Evolutionary conservation across 2,797 vertebrate genomes (phyloP).

Genomic region (Semotilus atromaculatus): DNA sequence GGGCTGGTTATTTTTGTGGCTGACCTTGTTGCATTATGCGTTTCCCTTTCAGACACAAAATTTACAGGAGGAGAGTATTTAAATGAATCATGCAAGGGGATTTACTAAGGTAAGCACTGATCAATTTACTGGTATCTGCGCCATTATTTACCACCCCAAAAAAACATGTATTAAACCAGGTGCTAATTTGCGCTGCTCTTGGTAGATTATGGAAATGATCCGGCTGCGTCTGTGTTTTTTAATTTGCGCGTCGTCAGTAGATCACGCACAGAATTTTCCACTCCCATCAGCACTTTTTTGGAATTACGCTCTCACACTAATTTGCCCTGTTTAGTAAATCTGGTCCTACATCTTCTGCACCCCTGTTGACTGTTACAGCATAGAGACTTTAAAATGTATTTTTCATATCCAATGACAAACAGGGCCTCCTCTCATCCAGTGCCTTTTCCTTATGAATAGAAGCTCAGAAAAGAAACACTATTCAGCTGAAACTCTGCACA

Average conservation of each 20-base stretch:
- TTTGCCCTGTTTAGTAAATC: neutral
- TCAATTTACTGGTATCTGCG: neutral
- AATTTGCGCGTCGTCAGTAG: too few relatives aligned
- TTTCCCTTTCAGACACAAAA: neutral
- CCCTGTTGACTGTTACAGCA: neutral
- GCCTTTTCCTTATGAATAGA: constrained; percentile 1
- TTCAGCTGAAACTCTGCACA: constrained; percentile 9
- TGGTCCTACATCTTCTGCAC: neutral
- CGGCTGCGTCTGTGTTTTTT: too few relatives aligned
- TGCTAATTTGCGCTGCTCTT: neutral
- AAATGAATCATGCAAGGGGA: too few relatives aligned
- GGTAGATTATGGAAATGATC: too few relatives aligned
- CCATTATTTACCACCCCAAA: neutral
- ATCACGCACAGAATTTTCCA: too few relatives aligned
- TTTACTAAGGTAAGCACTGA: too few relatives aligned
- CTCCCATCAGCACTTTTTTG: too few relatives aligned
- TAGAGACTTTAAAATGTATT: neutral
- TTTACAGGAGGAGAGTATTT: neutral
- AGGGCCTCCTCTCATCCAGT: neutral
- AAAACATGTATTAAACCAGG: neutral
- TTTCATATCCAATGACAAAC: neutral
- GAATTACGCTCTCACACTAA: too few relatives aligned
- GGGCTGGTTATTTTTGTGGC: too few relatives aligned
- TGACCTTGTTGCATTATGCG: too few relatives aligned
- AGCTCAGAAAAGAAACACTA: constrained; percentile 5